A percentile compares a stretch with the other conserved stretches of the same genome.
Conservation (phyloP, 2,113 vertebrate species). For the Misgurnus anguillicaudatus region DNA sequence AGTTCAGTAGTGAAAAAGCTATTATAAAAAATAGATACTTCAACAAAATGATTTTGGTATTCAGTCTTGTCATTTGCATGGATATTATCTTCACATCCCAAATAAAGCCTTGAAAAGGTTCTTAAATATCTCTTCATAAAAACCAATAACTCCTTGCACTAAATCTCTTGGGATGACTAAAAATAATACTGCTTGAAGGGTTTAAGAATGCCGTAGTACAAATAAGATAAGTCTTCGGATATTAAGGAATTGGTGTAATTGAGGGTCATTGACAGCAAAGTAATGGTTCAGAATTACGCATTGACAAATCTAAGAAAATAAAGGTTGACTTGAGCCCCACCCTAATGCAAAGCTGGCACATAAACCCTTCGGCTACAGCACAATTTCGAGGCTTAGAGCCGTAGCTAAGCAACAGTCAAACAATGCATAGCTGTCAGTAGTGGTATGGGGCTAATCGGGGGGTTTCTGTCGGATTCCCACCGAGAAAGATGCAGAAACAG, state of each 20-base stretch:
- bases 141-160: background rate
- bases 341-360: conserved; percentile 1
- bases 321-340: background rate
- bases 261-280: background rate
- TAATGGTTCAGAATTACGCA: background rate
- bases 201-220: background rate
- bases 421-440: conserved; percentile 35
- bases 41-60: background rate
- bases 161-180: background rate
- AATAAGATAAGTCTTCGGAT: background rate
- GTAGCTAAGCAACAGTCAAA: conserved; percentile 49
- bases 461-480: conserved; percentile 31
- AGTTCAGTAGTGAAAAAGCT: too few relatives aligned
- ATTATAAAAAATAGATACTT: background rate
- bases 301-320: background rate
- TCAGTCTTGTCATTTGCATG: background rate
- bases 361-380: background rate
- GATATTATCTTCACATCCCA: background rate
- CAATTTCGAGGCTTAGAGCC: conserved; percentile 11
- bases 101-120: background rate
- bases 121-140: background rate
- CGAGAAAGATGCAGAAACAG: conserved; percentile 2
- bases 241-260: background rate
- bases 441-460: conserved; percentile 39
- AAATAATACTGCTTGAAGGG: background rate